Evolutionary conservation across 2,113 vertebrate species (phyloP).

Genomic region (Melospiza melodia): DNA sequence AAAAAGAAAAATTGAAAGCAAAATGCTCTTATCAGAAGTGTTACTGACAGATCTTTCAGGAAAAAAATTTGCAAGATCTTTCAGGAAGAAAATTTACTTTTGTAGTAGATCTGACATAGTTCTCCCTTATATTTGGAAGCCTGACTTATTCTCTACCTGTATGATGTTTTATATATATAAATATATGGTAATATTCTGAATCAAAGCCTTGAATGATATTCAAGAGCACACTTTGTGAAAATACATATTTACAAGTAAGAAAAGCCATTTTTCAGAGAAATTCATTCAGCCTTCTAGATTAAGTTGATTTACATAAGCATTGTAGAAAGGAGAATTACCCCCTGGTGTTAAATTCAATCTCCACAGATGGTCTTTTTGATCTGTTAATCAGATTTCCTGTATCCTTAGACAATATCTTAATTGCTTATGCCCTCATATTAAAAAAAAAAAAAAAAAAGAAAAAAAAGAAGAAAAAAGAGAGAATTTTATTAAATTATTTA

Average conservation of each 20-base stretch:
- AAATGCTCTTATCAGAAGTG: neutral
- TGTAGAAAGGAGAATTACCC: neutral
- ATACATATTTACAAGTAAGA: constrained; percentile 22
- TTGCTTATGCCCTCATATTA: neutral
- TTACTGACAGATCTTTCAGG: neutral
- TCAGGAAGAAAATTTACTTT: neutral
- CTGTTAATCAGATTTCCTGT: constrained; percentile 16
- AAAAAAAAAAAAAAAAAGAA: neutral
- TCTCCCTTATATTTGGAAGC: neutral
- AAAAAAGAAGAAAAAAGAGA: neutral
- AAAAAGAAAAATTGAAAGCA: neutral
- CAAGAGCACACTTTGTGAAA: neutral
- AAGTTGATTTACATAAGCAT: constrained; percentile 23
- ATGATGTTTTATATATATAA: neutral
- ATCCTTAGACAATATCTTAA: constrained; percentile 26
- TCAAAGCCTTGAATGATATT: neutral
- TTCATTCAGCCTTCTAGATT: neutral
- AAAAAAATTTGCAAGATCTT: neutral
- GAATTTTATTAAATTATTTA: neutral
- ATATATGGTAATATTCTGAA: neutral
- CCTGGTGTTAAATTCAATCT: neutral
- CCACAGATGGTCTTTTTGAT: constrained; percentile 42
- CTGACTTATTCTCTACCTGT: neutral
- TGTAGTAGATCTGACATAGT: neutral
- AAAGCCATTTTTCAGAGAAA: neutral